phyloP scores from a whole-genome alignment of 1,140 invertebrate genomes.

The Venturia canescens region DNA sequence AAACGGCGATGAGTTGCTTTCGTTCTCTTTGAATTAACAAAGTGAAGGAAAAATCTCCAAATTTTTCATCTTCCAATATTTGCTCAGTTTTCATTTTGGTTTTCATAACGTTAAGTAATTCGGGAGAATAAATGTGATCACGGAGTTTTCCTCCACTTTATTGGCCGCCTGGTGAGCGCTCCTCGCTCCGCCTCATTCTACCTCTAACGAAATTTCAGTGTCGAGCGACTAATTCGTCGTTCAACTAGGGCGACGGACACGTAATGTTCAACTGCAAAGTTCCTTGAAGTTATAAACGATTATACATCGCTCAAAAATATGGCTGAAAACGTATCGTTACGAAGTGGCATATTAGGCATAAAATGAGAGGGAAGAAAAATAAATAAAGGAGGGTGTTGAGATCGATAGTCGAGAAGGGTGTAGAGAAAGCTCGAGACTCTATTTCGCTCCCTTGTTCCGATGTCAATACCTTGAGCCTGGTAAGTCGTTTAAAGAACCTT shows the following conservation, averaged over 20 bases:
- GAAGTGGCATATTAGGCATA: not conserved
- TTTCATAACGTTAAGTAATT: too few relatives aligned
- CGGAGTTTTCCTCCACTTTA: too few relatives aligned
- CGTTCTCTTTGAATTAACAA: too few relatives aligned
- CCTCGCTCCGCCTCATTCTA: not conserved
- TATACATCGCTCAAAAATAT: not conserved
- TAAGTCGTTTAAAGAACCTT: slow-evolving; percentile 4
- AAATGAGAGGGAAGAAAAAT: not conserved
- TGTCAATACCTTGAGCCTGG: slow-evolving; percentile 2
- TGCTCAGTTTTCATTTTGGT: too few relatives aligned
- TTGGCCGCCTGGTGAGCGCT: not conserved
- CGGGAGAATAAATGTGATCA: too few relatives aligned
- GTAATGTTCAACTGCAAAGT: not conserved
- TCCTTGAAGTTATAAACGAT: not conserved
- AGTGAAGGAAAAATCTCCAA: too few relatives aligned
- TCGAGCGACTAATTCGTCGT: too few relatives aligned
- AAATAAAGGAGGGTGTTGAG: slow-evolving; percentile 3
- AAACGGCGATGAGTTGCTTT: too few relatives aligned
- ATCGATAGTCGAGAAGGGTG: not conserved
- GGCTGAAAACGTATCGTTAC: not conserved
- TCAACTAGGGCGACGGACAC: not conserved
- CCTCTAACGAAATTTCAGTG: too few relatives aligned
- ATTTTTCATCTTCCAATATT: too few relatives aligned
- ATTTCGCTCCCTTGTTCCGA: not conserved
- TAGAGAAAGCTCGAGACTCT: not conserved